Evolutionary conservation across 2,797 vertebrate species (phyloP), one percentile per base, ranked within the genome.

Genomic region (Sorex maritimensis): DNA sequence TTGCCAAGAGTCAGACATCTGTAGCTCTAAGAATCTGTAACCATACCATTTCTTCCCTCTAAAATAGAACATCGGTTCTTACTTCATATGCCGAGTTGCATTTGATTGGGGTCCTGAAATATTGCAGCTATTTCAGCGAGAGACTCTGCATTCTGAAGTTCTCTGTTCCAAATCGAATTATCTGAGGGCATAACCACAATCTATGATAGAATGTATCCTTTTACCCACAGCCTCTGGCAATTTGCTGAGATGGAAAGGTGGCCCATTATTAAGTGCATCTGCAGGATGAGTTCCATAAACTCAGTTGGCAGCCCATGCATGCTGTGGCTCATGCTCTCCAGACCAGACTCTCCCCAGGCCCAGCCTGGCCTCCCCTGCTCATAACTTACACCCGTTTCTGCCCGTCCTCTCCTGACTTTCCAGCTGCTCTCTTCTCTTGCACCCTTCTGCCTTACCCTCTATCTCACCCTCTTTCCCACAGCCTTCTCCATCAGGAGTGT

Each of bases 181-280:
- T 95, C 93, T 90, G 46, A 88, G 72, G 88, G 58, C 61, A 81
- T 74, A 94, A 86, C 82, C 88, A 93, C 87, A 83, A 69, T 73
- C 44, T 38, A 91, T 82, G 87, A 92, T 75, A 92, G 78, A 94
- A 92, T 67, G 49, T 9, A 73, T 46, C 41, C 93, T 96, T 44
- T 95, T 88, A 92, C 68, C 72, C 73, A 71, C 15, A 92, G 93
- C 90, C 94, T 88, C 61, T 77, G 90, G 95, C 94, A 95, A 90
- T 94, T 86, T 86, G 80, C 90, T 94, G 90, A 94, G 78, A 95
- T 88, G 80, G 90, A 92, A 96, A 95, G 63, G 93, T 95, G 77
- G 90, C 80, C 58, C 88, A 77, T 95, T 96, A 96, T 88, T 97
- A 94, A 95, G 84, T 81, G 86, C 55, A 92, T 83, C 75, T 90